Evolutionary conservation across 2,888 invertebrate genomes (phyloP).

Genomic region (Himalopsyche tibetana): DNA sequence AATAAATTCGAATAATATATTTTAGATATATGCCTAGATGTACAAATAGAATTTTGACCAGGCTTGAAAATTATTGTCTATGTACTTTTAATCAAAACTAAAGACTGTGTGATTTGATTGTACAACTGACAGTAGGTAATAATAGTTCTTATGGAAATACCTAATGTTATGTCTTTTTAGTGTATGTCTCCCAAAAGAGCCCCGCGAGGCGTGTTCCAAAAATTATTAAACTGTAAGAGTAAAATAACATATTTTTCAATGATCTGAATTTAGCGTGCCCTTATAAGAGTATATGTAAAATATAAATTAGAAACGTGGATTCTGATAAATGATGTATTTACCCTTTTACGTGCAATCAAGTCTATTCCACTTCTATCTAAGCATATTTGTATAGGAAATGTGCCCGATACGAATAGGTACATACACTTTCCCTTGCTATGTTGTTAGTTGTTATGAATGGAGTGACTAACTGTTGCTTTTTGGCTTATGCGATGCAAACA

Average conservation of each 20-base stretch:
- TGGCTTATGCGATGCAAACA: neutral
- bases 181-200: neutral
- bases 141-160: too few relatives aligned
- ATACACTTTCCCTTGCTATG: conserved; percentile 19
- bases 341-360: neutral
- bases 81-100: too few relatives aligned
- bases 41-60: too few relatives aligned
- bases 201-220: conserved; percentile 4
- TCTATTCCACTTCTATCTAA: neutral
- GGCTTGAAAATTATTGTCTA: too few relatives aligned
- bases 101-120: too few relatives aligned
- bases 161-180: neutral
- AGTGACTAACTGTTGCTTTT: conserved; percentile 56
- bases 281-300: neutral
- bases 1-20: too few relatives aligned
- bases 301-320: neutral
- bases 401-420: conserved; percentile 12
- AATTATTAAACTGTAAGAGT: neutral
- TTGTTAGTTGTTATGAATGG: conserved; percentile 58
- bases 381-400: neutral
- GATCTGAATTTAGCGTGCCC: neutral
- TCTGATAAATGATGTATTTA: neutral
- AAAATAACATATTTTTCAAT: neutral
- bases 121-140: too few relatives aligned
- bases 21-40: too few relatives aligned